These are phyloP conservation scores for Tolmerus cingulatus DNA, from an alignment of 2,888 invertebrate genomes.

Conservation along the genomic window DNA sequence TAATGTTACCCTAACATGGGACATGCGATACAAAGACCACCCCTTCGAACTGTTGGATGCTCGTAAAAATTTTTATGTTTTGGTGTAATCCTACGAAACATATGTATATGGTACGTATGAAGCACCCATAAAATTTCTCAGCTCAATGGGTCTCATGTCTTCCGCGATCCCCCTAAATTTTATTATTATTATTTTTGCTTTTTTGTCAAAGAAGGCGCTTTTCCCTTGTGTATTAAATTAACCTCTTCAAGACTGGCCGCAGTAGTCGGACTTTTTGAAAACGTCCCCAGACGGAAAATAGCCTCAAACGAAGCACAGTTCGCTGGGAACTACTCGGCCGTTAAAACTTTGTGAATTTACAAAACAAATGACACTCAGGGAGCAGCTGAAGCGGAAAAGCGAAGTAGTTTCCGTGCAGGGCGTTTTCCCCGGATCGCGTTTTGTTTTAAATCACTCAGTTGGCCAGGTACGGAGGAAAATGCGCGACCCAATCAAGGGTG, in stretches of 20 bases:
- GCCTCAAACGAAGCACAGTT: neutral
- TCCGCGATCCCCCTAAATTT: neutral
- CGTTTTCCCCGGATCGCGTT: neutral
- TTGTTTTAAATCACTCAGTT: slow-evolving; percentile 29
- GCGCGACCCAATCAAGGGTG: slow-evolving; percentile 18
- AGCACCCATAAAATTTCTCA: neutral
- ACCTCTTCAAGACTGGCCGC: neutral
- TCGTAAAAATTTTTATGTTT: neutral
- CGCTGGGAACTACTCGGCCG: slow-evolving; percentile 27
- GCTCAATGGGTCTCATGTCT: neutral
- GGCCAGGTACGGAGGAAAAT: neutral
- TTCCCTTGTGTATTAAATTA: slow-evolving; percentile 12
- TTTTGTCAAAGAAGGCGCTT: neutral
- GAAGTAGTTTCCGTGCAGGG: slow-evolving; percentile 21
- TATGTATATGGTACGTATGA: neutral
- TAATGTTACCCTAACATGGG: neutral
- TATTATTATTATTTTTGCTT: neutral
- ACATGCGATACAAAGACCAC: neutral
- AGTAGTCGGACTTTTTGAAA: neutral
- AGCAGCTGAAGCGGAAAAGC: slow-evolving; percentile 17
- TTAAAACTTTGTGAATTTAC: slow-evolving; percentile 39
- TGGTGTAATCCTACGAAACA: neutral
- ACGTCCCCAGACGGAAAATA: neutral
- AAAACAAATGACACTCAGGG: slow-evolving; percentile 41
- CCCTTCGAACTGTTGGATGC: neutral